Conservation (phyloP, 2,797 vertebrate genomes). For the Rhinoraja longicauda region DNA sequence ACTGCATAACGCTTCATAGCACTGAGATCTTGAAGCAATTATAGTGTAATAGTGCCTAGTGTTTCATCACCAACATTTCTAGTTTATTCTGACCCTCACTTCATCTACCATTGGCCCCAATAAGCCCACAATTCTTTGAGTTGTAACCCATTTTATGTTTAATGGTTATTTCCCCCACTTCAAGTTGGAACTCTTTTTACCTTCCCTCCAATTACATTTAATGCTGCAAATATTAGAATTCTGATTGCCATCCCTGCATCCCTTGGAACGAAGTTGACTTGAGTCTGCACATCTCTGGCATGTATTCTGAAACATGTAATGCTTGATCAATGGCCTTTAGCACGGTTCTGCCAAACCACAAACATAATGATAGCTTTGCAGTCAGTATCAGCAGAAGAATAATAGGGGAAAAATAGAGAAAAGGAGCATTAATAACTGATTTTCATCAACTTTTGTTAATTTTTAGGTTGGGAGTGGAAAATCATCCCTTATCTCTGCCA, state of each 20-base stretch:
- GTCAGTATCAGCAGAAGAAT: not conserved
- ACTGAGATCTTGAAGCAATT: too few species aligned
- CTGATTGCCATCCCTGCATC: not conserved
- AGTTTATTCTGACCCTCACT: not conserved
- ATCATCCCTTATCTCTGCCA: constrained; percentile 15
- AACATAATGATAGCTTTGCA: not conserved
- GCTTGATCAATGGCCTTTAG: not conserved
- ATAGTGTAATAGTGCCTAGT: not conserved
- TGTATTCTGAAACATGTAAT: not conserved
- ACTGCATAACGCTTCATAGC: too few species aligned
- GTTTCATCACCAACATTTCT: not conserved
- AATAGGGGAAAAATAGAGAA: not conserved
- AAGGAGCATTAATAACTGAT: not conserved
- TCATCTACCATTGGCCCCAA: not conserved
- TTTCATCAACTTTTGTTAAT: not conserved
- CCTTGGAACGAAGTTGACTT: not conserved
- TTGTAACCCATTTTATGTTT: not conserved
- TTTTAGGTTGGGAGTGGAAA: constrained; percentile 34
- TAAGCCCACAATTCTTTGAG: not conserved
- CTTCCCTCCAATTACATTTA: not conserved
- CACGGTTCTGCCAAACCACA: not conserved
- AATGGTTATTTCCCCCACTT: not conserved
- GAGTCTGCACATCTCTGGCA: not conserved
- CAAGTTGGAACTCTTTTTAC: not conserved
- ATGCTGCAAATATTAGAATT: not conserved